Base-by-base conservation (phyloP, 2,888 invertebrate genomes). In the Volucella bombylans region DNA sequence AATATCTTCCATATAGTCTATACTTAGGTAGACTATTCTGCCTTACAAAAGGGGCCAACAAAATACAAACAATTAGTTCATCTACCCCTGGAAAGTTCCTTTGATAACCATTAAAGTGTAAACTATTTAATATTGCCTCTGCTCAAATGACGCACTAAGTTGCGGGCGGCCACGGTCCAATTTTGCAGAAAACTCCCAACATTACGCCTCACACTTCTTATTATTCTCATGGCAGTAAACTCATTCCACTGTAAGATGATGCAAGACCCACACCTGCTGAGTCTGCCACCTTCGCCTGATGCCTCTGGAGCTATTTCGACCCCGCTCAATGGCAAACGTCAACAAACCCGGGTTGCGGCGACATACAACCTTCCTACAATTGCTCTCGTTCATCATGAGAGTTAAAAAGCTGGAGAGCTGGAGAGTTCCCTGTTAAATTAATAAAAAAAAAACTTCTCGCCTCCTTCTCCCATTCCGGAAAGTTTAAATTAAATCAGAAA, bases 301-400 rank as follows among this genome's bases (percentile, higher is more conserved):
- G 23, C 64, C 59, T 49, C 64, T 57, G 3, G 23, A 23, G 4
- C 23, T 23, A 15, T 12, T 39, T 18, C 61, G 83, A 72, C 85
- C 85, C 85, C 72, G 85, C 41, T 81, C 85, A 85, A 85, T 85
- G 85, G 72, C 85, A 85, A 85, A 85, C 85, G 85, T 85, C 85
- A 85, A 85, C 72, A 85, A 85, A 85, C 85, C 80, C 81, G 68
- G 78, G 71, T 65, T 38, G 49, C 23, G 57, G 18, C 23, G 23
- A 23, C 39, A 57, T 62, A 62, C 72, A 73, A 54, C 18, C 14
- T 41, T 52, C 39, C 61, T 4, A 12, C 23, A 4, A 23, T 0
- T 23, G 4, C 23, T 23, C 23, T 23, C 23, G 23, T 23, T 23
- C 23, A 23, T 23, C 23, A 23, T 3, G 23, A 23, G 3, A 23